phyloP scores from a whole-genome alignment of 2,888 invertebrate genomes.

The Tigriopus californicus region DNA sequence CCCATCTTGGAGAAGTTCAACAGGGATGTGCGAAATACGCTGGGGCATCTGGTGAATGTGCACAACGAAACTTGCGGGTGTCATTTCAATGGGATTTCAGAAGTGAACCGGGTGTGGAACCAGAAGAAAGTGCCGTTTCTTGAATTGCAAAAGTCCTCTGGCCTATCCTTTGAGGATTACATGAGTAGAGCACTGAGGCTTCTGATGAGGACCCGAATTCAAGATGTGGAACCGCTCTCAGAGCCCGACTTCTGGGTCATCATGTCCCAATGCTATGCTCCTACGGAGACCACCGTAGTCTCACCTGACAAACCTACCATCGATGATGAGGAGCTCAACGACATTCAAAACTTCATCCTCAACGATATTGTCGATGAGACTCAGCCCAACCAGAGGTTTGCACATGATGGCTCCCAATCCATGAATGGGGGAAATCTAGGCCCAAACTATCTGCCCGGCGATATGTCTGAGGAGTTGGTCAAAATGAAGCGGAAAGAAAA shows the following conservation, averaged over 20 bases:
- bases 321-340: conserved; percentile 1
- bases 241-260: conserved; percentile 5
- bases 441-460: background rate
- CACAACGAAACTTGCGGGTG: conserved; percentile 10
- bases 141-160: conserved; percentile 3
- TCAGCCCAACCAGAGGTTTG: background rate
- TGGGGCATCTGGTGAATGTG: background rate
- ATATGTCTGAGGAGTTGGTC: background rate
- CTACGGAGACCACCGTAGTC: background rate
- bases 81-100: background rate
- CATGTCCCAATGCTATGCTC: background rate
- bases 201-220: background rate
- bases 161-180: conserved; percentile 1
- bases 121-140: conserved; percentile 5
- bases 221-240: background rate
- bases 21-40: background rate
- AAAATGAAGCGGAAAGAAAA: background rate
- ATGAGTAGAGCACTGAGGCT: conserved; percentile 1
- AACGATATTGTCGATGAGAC: conserved; percentile 1
- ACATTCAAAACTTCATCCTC: background rate
- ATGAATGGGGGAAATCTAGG: background rate
- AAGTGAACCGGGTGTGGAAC: background rate
- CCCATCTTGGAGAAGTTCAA: conserved; percentile 1
- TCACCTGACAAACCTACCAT: background rate
- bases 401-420: background rate